Percentiles rank a stretch among this genome's conserved stretches.
phyloP scores from a whole-genome alignment of 2,113 vertebrate genomes.

The Chloroceryle aenea region DNA sequence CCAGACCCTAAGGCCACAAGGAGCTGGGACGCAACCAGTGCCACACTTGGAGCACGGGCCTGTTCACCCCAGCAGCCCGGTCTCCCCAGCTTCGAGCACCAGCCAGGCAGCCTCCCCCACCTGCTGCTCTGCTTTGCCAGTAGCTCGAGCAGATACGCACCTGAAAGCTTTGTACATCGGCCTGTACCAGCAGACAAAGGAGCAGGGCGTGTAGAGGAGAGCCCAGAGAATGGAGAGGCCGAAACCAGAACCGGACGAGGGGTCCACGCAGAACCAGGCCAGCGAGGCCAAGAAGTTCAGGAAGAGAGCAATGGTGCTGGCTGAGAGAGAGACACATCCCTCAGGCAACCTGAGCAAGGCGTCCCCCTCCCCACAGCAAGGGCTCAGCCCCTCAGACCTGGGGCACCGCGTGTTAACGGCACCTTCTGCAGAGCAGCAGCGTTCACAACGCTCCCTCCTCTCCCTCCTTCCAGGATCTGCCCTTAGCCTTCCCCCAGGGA shows the following conservation, averaged over 20 bases:
- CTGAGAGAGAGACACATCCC: slow-evolving; percentile 55
- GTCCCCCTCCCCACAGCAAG: not conserved
- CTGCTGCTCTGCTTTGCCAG: no score
- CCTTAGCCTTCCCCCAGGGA: not conserved
- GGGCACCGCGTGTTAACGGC: no score
- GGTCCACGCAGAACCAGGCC: slow-evolving; percentile 86
- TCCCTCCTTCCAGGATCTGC: not conserved
- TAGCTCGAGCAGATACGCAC: slow-evolving; percentile 57
- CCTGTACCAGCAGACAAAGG: slow-evolving; percentile 95
- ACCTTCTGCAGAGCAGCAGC: not conserved
- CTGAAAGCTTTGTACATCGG: slow-evolving; percentile 97
- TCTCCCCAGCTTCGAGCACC: not conserved
- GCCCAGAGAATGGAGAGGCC: slow-evolving; percentile 94
- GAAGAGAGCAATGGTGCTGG: slow-evolving; percentile 81
- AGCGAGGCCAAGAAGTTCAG: slow-evolving; percentile 90
- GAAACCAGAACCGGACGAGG: slow-evolving; percentile 78
- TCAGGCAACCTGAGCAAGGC: not conserved
- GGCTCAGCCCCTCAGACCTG: not conserved
- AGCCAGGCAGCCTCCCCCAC: not conserved
- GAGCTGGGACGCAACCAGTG: not conserved
- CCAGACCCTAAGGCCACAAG: not conserved
- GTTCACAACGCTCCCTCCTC: fast-evolving
- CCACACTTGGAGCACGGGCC: fast-evolving
- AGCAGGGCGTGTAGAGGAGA: slow-evolving; percentile 93
- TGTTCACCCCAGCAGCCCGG: fast-evolving